Base-by-base conservation (phyloP, 2,113 vertebrate species). In the Bettongia penicillata region DNA sequence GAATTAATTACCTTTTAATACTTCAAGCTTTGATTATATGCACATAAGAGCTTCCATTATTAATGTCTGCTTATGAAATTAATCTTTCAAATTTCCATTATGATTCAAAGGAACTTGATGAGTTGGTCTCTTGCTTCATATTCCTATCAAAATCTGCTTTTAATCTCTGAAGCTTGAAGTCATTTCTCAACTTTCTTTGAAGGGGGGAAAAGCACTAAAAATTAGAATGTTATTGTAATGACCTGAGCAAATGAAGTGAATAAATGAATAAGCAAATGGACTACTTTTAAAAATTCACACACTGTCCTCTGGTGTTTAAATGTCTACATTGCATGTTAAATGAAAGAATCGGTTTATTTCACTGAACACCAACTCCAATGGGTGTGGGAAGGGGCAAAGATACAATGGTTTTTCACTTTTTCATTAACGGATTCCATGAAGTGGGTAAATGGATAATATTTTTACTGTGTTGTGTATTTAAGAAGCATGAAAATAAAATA, bases 21-120 rank as follows among this genome's bases (percentile, higher is more conserved):
- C 95, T 97, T 96, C 96, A 95, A 96, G 96, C 95, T 97, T 97
- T 97, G 96, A 97, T 97, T 96, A 97, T 97, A 94, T 37, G 48
- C 96, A 97, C 97, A 97, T 92, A 96, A 97, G 92, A 93, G 55
- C 95, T 94, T 97, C 92, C 91, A 94, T 97, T 97, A 96, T 97
- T 97, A 97, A 97, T 97, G 96, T 97, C 97, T 97, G 94, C 97
- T 97, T 97, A 96, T 97, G 97, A 98, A 97, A 97, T 98, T 97
- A 97, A 96, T 97, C 96, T 97, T 97, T 97, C 94, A 96, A 94
- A 95, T 97, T 97, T 97, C 94, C 95, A 97, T 97, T 98, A 96
- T 97, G 95, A 97, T 97, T 97, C 95, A 97, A 94, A 96, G 97
- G 95, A 97, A 96, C 94, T 96, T 97, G 97, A 97, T 97, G 96